A percentile compares a stretch with the other conserved stretches of the same genome.
Conservation (phyloP, 2,113 vertebrate genomes). For the Microcebus jonahi region DNA sequence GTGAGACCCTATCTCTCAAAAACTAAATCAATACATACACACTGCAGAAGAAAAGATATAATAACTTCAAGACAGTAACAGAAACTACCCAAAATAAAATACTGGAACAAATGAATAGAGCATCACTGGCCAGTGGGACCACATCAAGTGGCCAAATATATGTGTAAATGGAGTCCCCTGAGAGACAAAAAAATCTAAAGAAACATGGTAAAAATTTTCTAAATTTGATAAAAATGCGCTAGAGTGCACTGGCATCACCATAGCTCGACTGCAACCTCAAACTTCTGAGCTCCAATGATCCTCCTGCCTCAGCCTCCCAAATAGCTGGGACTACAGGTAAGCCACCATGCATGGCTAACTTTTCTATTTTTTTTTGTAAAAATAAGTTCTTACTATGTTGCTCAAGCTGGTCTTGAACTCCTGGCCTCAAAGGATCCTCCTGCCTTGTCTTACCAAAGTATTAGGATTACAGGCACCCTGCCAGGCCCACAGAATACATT, state of each 20-base stretch:
- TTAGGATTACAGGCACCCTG: no score
- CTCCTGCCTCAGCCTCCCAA: no score
- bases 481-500: not conserved
- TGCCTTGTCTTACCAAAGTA: no score
- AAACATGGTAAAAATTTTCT: not conserved
- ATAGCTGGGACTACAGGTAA: no score
- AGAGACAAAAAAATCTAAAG: not conserved
- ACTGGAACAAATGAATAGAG: not conserved
- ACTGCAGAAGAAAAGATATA: not conserved
- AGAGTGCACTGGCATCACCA: no score
- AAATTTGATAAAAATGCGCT: not conserved
- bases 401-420: no score
- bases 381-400: no score
- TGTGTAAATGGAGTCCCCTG: not conserved
- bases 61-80: not conserved
- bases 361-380: no score
- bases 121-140: not conserved
- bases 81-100: slow-evolving; percentile 16
- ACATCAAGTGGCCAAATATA: not conserved
- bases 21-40: not conserved
- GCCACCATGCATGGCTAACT: no score
- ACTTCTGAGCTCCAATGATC: no score
- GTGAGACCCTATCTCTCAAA: not conserved
- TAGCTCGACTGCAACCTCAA: no score
- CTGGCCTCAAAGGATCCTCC: no score